Conservation (phyloP, 2,113 vertebrate genomes). For the Marmota flaviventris region DNA sequence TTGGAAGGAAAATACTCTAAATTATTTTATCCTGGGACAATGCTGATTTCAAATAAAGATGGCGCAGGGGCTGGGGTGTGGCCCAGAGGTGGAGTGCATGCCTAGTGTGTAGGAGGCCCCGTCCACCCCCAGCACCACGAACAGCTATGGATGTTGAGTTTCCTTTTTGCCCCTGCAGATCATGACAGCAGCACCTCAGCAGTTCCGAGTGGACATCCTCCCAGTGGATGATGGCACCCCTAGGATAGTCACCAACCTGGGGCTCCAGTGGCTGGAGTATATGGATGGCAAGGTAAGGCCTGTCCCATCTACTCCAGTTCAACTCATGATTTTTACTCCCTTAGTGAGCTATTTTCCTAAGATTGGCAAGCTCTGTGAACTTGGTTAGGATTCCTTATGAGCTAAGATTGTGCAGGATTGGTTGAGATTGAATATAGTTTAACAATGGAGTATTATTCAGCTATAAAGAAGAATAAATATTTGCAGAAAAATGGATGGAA, state of each 20-base stretch:
- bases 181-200: slow-evolving; percentile 94
- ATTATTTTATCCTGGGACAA: neutral
- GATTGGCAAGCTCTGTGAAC: neutral
- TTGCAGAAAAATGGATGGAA: neutral
- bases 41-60: neutral
- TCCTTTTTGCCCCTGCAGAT: slow-evolving; percentile 86
- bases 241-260: slow-evolving; percentile 95
- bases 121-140: too few relatives aligned
- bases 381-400: neutral
- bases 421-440: neutral
- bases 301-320: neutral
- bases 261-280: slow-evolving; percentile 97
- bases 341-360: neutral
- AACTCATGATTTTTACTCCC: neutral
- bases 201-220: slow-evolving; percentile 94
- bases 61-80: neutral
- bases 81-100: too few relatives aligned
- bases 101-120: too few relatives aligned
- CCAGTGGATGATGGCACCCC: slow-evolving; percentile 96
- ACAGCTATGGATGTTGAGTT: neutral
- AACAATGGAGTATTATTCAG: neutral
- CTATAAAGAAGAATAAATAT: neutral
- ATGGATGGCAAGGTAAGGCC: slow-evolving; percentile 93
- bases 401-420: neutral
- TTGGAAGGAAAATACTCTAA: neutral